These are phyloP conservation scores for Pentamera pediparva DNA, from an alignment of 53 echinoderm and acorn worm genomes.

Conservation along the genomic window DNA sequence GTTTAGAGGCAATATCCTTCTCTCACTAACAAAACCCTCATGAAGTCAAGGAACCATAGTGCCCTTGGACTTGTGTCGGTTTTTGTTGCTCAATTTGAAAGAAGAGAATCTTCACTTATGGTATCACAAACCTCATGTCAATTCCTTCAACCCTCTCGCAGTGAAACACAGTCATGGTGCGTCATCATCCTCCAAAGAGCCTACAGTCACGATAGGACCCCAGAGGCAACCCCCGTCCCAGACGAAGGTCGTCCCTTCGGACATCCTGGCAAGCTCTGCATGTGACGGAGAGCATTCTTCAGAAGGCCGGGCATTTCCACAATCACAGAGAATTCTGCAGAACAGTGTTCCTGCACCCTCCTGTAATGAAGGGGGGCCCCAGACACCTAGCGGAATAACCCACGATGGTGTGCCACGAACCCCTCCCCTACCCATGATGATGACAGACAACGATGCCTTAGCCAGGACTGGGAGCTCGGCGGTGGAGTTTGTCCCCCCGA, in stretches of 20 bases:
- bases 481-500: neutral
- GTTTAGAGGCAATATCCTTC: too few relatives aligned
- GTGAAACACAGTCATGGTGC: neutral
- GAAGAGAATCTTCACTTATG: neutral
- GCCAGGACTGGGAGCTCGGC: too few relatives aligned
- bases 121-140: too few relatives aligned
- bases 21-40: too few relatives aligned
- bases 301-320: neutral
- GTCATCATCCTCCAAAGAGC: neutral
- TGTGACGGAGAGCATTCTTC: conserved; percentile 29
- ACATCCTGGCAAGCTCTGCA: conserved; percentile 14
- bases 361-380: neutral
- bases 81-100: neutral
- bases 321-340: neutral
- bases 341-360: neutral
- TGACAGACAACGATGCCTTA: too few relatives aligned
- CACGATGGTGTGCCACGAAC: too few relatives aligned
- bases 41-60: too few relatives aligned
- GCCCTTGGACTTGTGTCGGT: neutral
- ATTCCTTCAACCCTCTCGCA: neutral
- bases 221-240: conserved; percentile 40
- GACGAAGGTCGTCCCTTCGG: conserved; percentile 40
- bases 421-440: too few relatives aligned
- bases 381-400: too few relatives aligned
- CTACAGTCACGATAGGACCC: conserved; percentile 16